Evolutionary conservation across 2,888 invertebrate species (phyloP), one percentile per base, ranked within the genome.

Genomic region (Himalopsyche anomala): DNA sequence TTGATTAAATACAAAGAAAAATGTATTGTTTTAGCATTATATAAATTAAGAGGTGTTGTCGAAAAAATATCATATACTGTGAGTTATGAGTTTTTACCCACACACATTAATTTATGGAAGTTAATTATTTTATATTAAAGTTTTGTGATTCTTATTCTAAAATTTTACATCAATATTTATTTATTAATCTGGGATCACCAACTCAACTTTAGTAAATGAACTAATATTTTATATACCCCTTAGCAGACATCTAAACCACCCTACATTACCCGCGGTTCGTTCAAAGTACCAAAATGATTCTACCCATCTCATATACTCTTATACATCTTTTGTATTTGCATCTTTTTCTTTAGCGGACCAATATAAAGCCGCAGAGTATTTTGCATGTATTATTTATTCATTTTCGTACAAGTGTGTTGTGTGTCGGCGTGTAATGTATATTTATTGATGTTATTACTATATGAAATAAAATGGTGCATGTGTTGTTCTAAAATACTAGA

Each of bases 331-430:
- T 80, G 19, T 80, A 51, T 81, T 80, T 80, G 42, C 42, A 40
- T 55, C 80, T 80, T 54, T 84, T 80, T 62, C 84, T 28, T 80
- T 80, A 42, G 45, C 80, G 80, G 19, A 38, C 81, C 81, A 45
- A 19, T 55, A 9, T 45, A 42, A 40, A 28, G 55, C 85, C 85
- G 54, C 81, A 85, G 45, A 62, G 45, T 84, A 84, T 85, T 85
- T 85, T 85, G 85, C 81, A 85, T 85, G 81, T 56, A 81, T 85
- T 81, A 81, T 81, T 85, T 85, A 81, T 85, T 85, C 81, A 85
- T 80, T 84, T 38, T 80, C 45, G 51, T 45, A 80, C 80, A 80
- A 80, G 80, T 80, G 80, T 19, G 80, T 17, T 42, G 51, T 80
- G 45, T 80, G 80, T 80, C 45, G 28, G 42, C 19, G 51, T 36